Conservation (phyloP, 2,797 vertebrate species). For the Numenius phaeopus region DNA sequence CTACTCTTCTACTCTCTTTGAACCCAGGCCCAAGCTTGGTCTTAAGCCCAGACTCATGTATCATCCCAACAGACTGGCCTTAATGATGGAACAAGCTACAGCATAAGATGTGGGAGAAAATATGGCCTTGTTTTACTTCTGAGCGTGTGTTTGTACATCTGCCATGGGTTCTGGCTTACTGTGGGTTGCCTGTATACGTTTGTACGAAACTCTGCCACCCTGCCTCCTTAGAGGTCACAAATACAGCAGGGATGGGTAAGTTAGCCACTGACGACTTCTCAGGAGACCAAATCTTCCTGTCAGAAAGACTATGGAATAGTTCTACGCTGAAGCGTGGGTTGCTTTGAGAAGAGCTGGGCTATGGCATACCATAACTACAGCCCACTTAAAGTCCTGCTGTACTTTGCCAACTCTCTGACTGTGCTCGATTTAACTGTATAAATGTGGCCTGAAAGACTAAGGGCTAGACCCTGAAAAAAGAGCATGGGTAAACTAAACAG, state of each 20-base stretch:
- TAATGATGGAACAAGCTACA: neutral
- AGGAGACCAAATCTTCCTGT: neutral
- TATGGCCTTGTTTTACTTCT: neutral
- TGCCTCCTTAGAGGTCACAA: neutral
- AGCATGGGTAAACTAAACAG: neutral
- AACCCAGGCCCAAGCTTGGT: neutral
- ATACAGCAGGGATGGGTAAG: neutral
- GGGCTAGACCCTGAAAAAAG: neutral
- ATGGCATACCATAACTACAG: neutral
- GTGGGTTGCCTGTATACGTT: accelerated
- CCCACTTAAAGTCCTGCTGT: neutral
- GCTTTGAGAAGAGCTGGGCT: neutral
- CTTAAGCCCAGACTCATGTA: neutral
- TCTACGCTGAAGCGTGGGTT: neutral
- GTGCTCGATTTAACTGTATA: neutral
- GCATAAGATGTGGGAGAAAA: neutral
- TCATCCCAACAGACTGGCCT: neutral
- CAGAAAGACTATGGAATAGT: neutral
- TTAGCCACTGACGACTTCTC: neutral
- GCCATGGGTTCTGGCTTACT: neutral
- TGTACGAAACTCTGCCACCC: neutral
- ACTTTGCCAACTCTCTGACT: neutral
- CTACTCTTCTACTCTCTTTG: neutral
- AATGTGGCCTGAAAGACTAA: neutral
- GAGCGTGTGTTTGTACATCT: neutral